Evolutionary conservation across 2,113 vertebrate genomes (phyloP).

Genomic region (Tapirus terrestris): DNA sequence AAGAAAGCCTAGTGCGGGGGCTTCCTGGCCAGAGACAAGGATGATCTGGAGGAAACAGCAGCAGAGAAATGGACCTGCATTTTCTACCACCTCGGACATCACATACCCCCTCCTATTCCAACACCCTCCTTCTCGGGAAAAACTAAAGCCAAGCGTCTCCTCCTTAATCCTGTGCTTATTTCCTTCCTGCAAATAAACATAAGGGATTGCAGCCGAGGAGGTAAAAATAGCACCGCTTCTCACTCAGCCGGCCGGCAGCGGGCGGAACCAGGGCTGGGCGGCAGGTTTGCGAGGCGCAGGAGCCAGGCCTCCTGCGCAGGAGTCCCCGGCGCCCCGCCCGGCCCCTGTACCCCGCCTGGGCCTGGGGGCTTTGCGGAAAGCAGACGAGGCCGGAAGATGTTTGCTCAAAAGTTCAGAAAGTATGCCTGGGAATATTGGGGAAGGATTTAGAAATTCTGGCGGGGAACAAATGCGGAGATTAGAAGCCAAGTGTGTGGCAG

Average conservation of each 20-base stretch:
- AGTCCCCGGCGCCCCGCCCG: neutral
- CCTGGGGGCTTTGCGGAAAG: neutral
- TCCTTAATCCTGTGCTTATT: neutral
- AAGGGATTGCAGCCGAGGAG: neutral
- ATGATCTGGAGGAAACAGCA: neutral
- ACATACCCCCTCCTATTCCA: neutral
- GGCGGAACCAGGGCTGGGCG: neutral
- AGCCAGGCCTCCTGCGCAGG: neutral
- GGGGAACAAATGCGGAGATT: neutral
- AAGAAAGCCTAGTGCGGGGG: neutral
- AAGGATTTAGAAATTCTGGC: neutral
- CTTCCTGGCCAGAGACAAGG: neutral
- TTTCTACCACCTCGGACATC: neutral
- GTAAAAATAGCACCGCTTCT: slow-evolving; percentile 44
- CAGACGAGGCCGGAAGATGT: neutral
- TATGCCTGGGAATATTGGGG: neutral
- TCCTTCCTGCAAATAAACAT: slow-evolving; percentile 31
- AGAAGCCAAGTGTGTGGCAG: neutral
- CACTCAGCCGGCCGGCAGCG: neutral
- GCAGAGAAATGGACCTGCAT: neutral
- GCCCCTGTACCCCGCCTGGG: neutral
- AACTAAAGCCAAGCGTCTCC: neutral
- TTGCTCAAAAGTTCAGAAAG: slow-evolving; percentile 58
- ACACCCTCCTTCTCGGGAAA: neutral
- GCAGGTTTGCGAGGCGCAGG: neutral